phyloP scores from a whole-genome alignment of 2,888 invertebrate genomes.

The Latheticus oryzae region DNA sequence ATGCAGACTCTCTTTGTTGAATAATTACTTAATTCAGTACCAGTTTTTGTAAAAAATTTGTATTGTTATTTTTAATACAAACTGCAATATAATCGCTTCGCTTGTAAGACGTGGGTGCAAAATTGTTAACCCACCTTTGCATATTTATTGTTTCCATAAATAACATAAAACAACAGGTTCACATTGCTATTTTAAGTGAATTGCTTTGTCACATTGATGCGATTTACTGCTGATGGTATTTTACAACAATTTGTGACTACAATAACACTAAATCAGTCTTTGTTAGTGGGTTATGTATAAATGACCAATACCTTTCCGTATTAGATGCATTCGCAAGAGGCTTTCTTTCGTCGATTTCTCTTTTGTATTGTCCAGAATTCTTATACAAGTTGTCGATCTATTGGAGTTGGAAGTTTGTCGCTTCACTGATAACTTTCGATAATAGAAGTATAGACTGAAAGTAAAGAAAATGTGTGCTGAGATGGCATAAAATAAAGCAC shows the following conservation, averaged over 20 bases:
- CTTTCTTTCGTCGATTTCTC: conserved; percentile 7
- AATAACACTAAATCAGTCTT: conserved; percentile 41
- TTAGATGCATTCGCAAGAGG: no score
- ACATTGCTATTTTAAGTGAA: conserved; percentile 42
- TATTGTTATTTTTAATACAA: no score
- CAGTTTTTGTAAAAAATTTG: no score
- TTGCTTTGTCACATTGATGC: conserved; percentile 42
- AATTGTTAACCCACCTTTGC: conserved; percentile 12
- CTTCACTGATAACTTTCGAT: conserved; percentile 38
- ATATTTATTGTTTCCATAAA: conserved; percentile 30
- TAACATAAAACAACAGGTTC: conserved; percentile 38
- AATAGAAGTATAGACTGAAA: conserved; percentile 42
- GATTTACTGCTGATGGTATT: conserved; percentile 42
- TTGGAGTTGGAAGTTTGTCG: conserved; percentile 39
- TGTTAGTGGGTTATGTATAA: no score
- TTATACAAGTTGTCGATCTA: conserved; percentile 25
- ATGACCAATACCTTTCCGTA: conserved; percentile 14
- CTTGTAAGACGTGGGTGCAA: no score
- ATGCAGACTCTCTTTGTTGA: no score
- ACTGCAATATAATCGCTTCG: no score
- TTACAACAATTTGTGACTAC: conserved; percentile 42
- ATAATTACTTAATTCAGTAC: no score
- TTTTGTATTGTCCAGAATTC: conserved; percentile 12
- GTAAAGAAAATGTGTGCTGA: conserved; percentile 55
- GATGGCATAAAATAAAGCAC: conserved; percentile 61